Evolutionary conservation across 2,797 vertebrate species (phyloP).

Genomic region (Hemibagrus guttatus): DNA sequence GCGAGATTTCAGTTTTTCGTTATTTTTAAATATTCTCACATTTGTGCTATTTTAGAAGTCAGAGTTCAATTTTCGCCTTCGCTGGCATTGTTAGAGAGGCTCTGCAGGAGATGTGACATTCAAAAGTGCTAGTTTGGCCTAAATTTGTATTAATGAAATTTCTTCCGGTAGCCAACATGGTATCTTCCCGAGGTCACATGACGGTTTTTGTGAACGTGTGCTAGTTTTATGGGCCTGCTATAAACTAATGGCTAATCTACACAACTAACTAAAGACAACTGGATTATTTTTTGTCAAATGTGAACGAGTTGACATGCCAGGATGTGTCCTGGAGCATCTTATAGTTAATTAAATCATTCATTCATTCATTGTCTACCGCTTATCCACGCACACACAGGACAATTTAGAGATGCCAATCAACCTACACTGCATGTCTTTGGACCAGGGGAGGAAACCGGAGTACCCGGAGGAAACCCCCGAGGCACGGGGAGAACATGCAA

Average conservation of each 20-base stretch:
- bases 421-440: too few species aligned
- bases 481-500: too few species aligned
- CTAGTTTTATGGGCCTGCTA: background rate
- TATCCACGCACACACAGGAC: too few species aligned
- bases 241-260: background rate
- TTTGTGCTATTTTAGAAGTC: constrained; percentile 13
- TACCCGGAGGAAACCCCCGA: too few species aligned
- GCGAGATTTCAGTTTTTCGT: background rate
- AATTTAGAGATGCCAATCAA: too few species aligned
- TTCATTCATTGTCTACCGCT: too few species aligned
- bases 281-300: background rate
- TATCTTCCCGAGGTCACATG: background rate
- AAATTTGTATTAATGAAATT: background rate
- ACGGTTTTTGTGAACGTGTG: background rate
- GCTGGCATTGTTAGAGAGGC: background rate
- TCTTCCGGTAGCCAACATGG: background rate
- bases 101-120: constrained; percentile 4
- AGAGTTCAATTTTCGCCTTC: background rate
- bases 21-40: background rate
- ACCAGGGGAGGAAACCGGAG: too few species aligned
- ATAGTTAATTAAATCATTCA: background rate
- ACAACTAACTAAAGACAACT: background rate
- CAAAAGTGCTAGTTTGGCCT: background rate
- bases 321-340: background rate
- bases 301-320: background rate